A percentile compares a stretch with the other conserved stretches of the same genome.
Evolutionary conservation across 2,797 vertebrate genomes (phyloP).

Genomic region (Vespertilio murinus): DNA sequence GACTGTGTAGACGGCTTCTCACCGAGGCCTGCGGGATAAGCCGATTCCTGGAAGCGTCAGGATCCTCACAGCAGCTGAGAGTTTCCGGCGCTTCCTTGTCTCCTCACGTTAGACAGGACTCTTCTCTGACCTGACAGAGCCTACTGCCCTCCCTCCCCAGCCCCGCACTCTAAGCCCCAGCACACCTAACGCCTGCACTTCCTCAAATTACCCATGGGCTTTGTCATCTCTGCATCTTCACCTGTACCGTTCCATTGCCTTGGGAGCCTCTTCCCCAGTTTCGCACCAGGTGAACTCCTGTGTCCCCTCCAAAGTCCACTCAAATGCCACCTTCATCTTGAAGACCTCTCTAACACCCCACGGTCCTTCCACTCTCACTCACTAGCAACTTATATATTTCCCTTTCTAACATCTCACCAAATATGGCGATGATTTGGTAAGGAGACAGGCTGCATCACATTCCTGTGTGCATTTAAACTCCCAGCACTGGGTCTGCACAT

Average conservation of each 20-base stretch:
- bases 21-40: neutral
- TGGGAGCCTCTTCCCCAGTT: neutral
- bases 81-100: neutral
- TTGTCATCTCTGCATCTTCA: neutral
- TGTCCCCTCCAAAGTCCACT: too few relatives aligned
- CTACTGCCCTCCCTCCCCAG: fast-evolving
- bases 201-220: neutral
- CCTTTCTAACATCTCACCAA: neutral
- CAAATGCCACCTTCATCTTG: neutral
- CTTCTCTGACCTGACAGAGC: neutral
- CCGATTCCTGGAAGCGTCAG: neutral
- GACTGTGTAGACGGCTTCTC: neutral
- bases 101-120: neutral
- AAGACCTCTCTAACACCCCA: neutral
- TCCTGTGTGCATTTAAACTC: neutral
- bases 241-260: neutral
- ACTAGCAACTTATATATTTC: neutral
- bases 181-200: neutral
- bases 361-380: neutral
- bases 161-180: neutral
- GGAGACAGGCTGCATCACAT: neutral
- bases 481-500: neutral
- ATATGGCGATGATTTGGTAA: neutral
- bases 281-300: neutral
- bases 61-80: neutral